Conservation (phyloP, 2,888 invertebrate genomes). For the Iphiclides podalirius region DNA sequence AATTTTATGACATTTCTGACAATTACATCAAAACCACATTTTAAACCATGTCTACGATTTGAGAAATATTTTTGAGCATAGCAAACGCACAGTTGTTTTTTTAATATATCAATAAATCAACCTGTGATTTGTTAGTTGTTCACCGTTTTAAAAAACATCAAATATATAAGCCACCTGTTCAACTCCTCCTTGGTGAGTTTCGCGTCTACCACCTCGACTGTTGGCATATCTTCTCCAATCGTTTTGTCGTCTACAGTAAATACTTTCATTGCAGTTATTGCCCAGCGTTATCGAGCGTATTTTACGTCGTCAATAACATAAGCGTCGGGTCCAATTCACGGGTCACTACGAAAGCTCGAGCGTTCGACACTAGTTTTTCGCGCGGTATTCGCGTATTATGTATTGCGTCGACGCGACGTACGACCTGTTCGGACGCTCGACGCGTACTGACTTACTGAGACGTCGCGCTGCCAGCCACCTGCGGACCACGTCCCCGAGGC, state of each 20-base stretch:
- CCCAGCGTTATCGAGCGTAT: too few species aligned
- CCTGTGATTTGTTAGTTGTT: too few species aligned
- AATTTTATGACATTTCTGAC: too few species aligned
- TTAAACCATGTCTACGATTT: too few species aligned
- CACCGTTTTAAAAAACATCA: too few species aligned
- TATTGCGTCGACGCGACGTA: too few species aligned
- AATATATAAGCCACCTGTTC: constrained; percentile 52
- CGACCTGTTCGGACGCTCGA: constrained; percentile 25
- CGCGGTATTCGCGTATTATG: not conserved
- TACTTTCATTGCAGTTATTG: constrained; percentile 61
- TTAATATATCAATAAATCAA: too few species aligned
- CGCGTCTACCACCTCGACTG: constrained; percentile 47
- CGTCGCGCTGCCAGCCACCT: constrained; percentile 27
- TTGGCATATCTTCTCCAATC: constrained; percentile 61
- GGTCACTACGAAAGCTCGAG: not conserved
- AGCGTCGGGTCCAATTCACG: constrained; percentile 14
- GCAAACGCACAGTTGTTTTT: too few species aligned
- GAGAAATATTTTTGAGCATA: too few species aligned
- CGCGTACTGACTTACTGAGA: constrained; percentile 40
- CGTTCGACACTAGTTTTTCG: not conserved
- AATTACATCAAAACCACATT: too few species aligned
- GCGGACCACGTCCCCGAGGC: constrained; percentile 29
- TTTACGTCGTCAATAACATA: not conserved
- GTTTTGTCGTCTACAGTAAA: constrained; percentile 59
- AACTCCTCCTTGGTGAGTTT: constrained; percentile 65